phyloP scores from a whole-genome alignment of 2,888 invertebrate genomes.

The Entomobrya multifasciata region DNA sequence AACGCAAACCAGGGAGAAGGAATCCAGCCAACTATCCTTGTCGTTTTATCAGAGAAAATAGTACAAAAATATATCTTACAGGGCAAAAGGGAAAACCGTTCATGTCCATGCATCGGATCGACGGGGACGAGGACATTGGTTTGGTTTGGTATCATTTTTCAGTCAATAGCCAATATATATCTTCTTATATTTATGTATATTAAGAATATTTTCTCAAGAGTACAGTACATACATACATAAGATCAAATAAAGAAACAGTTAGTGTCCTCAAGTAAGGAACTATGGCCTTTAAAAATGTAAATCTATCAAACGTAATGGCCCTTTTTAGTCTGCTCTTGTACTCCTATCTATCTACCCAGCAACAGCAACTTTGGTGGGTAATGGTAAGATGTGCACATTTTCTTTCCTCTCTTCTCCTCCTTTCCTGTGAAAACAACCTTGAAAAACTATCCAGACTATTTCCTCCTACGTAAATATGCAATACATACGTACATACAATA shows the following conservation, averaged over 20 bases:
- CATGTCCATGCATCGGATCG: conserved; percentile 20
- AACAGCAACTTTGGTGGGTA: neutral
- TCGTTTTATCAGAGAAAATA: conserved; percentile 47
- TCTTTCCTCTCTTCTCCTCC: neutral
- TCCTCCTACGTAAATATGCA: neutral
- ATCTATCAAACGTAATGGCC: conserved; percentile 69
- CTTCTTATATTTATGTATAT: conserved; percentile 30
- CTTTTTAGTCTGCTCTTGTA: conserved; percentile 48
- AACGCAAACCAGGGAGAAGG: neutral
- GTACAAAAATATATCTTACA: conserved; percentile 41
- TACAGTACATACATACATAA: conserved; percentile 28
- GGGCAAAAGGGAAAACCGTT: neutral
- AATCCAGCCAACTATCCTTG: conserved; percentile 27
- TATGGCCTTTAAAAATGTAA: conserved; percentile 72
- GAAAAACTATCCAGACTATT: conserved; percentile 24
- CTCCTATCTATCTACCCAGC: conserved; percentile 41
- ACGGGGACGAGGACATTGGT: conserved; percentile 6
- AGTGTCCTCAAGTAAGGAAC: conserved; percentile 65
- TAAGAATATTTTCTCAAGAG: too few relatives aligned
- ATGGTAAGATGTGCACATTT: neutral
- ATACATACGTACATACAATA: neutral
- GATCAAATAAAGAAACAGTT: conserved; percentile 66
- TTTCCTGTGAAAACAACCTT: conserved; percentile 58
- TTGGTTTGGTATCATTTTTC: conserved; percentile 5
- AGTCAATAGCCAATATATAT: neutral